Evolutionary conservation across 1,140 invertebrate species (phyloP), one percentile per base, ranked within the genome.

Genomic region (Phymastichus coffea): DNA sequence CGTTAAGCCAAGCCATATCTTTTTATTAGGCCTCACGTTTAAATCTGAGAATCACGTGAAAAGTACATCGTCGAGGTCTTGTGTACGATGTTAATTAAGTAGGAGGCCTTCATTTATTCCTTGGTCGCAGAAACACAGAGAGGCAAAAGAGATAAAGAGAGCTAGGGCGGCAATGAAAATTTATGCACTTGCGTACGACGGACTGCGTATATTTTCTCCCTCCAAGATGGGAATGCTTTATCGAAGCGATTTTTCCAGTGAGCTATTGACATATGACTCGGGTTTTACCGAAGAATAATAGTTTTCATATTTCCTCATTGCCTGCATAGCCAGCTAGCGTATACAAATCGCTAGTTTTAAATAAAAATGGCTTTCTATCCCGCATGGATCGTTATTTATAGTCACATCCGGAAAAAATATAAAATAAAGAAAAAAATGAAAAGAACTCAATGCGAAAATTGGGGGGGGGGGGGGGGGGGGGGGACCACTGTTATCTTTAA

Each of bases 271-370:
- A 49, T 14, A 23, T 23, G 47, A 49, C 30, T 20, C 25, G 40
- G 10, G 4, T 37, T 6, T 33, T 12, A 35, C 3, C 17, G 14
- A 49, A 49, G 47, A 49, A 49, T 49, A 22, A 49, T 49, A 49
- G 47, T 49, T 49, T 49, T 49, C 47, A 49, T 35, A 37, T 37
- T 37, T 49, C 23, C 30, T 49, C 30, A 49, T 49, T 37, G 30
- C 4, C 1, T 33, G 19, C 14, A 17, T 3, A n/a, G n/a, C n/a
- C n/a, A n/a, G n/a, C n/a, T n/a, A n/a, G n/a, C 19, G 40, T 41
- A 20, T 14, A 22, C 40, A 12, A 41, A 41, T 41, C 12, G 40
- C 40, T 6, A 43, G 19, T n/a, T n/a, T n/a, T n/a, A 43, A 43
- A 12, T 20, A 43, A 43, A n/a, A n/a, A n/a, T n/a, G n/a, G n/a